phyloP scores from a whole-genome alignment of 2,888 invertebrate genomes.

The Muscina levida region DNA sequence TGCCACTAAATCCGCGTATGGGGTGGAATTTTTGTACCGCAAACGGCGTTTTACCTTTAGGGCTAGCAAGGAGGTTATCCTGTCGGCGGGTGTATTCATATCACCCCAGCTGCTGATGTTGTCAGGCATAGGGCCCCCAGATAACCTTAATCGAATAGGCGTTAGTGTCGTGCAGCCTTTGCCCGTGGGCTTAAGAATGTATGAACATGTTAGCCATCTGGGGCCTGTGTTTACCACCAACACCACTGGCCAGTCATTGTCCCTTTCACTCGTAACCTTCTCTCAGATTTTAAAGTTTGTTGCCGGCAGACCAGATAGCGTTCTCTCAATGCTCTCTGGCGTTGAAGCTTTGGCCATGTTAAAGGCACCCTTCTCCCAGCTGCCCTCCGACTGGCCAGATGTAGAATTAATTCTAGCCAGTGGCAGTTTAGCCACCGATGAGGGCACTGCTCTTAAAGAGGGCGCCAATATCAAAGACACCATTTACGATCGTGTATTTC shows the following conservation, averaged over 20 bases:
- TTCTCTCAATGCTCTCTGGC: conserved; percentile 82
- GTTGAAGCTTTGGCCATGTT: conserved; percentile 84
- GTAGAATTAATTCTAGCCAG: conserved; percentile 84
- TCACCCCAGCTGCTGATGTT: conserved; percentile 94
- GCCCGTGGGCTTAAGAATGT: conserved; percentile 84
- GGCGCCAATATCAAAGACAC: conserved; percentile 81
- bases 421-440: conserved; percentile 83
- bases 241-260: conserved; percentile 72
- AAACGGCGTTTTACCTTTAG: conserved; percentile 79
- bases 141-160: conserved; percentile 80
- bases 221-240: conserved; percentile 78
- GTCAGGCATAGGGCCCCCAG: conserved; percentile 84
- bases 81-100: conserved; percentile 91
- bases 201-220: conserved; percentile 79
- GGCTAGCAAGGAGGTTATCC: conserved; percentile 88
- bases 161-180: conserved; percentile 83
- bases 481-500: conserved; percentile 80
- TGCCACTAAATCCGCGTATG: conserved; percentile 83
- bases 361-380: conserved; percentile 81
- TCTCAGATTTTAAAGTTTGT: conserved; percentile 79
- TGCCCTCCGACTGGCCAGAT: conserved; percentile 81
- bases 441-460: conserved; percentile 81
- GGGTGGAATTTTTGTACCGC: conserved; percentile 84
- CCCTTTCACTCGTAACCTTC: conserved; percentile 51
- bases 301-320: conserved; percentile 82